These are phyloP conservation scores for Lateolabrax maculatus DNA, from an alignment of 2,797 vertebrate genomes.

Conservation along the genomic window DNA sequence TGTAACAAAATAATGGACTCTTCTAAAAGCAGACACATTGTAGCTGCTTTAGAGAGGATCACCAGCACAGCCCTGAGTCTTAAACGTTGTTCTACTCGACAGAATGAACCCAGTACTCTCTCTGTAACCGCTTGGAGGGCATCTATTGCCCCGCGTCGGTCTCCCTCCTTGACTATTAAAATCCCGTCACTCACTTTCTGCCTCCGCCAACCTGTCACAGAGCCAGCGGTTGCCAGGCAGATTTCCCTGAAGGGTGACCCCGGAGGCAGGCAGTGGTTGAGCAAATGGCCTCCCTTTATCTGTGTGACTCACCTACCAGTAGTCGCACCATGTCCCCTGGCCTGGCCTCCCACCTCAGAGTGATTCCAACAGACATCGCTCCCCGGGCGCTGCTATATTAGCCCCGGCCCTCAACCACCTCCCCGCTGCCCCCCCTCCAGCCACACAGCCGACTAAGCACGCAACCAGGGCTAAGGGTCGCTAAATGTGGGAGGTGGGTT, in stretches of 20 bases:
- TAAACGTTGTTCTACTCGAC: background rate
- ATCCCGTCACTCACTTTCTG: slow-evolving; percentile 17
- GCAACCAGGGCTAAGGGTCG: slow-evolving; percentile 44
- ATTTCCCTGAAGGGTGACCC: slow-evolving; percentile 57
- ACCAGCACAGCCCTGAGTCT: background rate
- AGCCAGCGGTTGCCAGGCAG: slow-evolving; percentile 60
- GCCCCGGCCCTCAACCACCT: slow-evolving; percentile 36
- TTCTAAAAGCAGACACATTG: background rate
- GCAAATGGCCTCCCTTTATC: slow-evolving; percentile 63
- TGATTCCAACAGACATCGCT: slow-evolving; percentile 74
- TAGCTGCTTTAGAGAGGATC: background rate
- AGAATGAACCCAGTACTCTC: background rate
- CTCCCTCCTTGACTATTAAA: slow-evolving; percentile 50
- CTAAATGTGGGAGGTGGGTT: slow-evolving; percentile 47
- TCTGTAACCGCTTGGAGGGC: background rate
- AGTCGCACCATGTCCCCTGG: slow-evolving; percentile 50
- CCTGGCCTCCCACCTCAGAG: slow-evolving; percentile 64
- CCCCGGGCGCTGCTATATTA: slow-evolving; percentile 66
- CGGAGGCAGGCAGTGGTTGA: slow-evolving; percentile 54
- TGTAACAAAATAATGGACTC: background rate
- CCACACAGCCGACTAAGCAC: slow-evolving; percentile 40
- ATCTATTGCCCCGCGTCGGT: slow-evolving; percentile 16
- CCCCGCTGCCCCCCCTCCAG: slow-evolving; percentile 29
- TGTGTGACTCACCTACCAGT: slow-evolving; percentile 73
- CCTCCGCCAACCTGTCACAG: slow-evolving; percentile 19